Conservation (phyloP, 2,888 invertebrate species). For the Spicauda simplicius region DNA sequence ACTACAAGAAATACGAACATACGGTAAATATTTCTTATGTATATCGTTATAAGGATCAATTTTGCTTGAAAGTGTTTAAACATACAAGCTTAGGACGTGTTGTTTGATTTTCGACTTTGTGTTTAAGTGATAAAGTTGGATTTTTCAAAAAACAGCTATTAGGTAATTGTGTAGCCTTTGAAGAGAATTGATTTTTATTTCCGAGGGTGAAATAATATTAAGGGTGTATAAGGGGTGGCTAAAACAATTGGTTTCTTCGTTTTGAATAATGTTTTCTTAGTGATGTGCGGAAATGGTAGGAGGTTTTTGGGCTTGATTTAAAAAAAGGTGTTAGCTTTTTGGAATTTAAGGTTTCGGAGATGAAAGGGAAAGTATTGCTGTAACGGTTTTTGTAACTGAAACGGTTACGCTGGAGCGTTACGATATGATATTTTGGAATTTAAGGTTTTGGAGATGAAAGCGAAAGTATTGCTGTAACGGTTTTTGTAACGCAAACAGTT, state of each 20-base stretch:
- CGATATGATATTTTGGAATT: no score
- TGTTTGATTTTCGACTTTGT: conserved; percentile 1
- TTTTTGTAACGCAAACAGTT: no score
- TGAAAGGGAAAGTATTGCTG: no score
- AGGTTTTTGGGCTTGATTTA: no score
- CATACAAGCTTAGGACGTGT: not conserved
- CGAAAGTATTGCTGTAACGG: no score
- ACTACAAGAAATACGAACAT: not conserved
- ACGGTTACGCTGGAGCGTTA: no score
- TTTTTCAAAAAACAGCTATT: conserved; percentile 32
- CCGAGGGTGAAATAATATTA: conserved; percentile 28
- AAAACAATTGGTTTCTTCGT: conserved; percentile 21
- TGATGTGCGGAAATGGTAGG: no score
- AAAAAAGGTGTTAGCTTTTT: no score
- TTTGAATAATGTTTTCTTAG: conserved; percentile 10
- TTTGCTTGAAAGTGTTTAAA: not conserved
- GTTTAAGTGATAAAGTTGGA: not conserved
- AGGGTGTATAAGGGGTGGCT: conserved; percentile 13
- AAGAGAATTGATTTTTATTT: conserved; percentile 36
- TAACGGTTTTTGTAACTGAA: no score
- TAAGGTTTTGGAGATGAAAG: no score
- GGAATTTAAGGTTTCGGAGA: no score
- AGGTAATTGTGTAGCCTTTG: conserved; percentile 41
- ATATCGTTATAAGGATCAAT: not conserved
- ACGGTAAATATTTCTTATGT: not conserved